Conservation (phyloP, 2,888 invertebrate species). For the Dasysyrphus tricinctus region DNA sequence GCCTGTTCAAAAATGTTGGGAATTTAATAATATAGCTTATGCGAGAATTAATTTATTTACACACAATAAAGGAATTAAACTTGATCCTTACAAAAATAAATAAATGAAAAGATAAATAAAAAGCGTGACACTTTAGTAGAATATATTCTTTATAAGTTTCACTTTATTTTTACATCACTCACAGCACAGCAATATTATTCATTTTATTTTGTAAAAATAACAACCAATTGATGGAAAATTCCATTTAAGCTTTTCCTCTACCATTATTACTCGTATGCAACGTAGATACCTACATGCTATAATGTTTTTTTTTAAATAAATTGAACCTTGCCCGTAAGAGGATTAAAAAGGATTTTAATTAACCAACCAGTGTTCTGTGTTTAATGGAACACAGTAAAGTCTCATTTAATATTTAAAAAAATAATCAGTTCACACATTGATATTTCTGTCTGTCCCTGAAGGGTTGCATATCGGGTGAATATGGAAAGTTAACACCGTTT, state of each 20-base stretch:
- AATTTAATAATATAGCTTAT: too few species aligned
- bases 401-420: constrained; percentile 37
- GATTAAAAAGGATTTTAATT: constrained; percentile 62
- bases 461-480: not conserved
- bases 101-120: not conserved
- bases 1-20: too few species aligned
- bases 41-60: not conserved
- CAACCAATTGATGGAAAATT: constrained; percentile 23
- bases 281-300: not conserved
- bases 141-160: not conserved
- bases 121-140: not conserved
- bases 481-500: constrained; percentile 42
- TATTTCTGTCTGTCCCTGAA: not conserved
- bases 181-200: not conserved
- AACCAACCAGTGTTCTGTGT: constrained; percentile 35
- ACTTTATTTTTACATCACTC: not conserved
- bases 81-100: not conserved
- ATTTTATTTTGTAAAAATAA: not conserved
- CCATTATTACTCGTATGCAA: not conserved
- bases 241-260: not conserved
- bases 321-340: constrained; percentile 42
- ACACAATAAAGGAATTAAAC: not conserved
- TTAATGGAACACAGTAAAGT: constrained; percentile 52
- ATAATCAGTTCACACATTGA: constrained; percentile 31
- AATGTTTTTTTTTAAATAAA: constrained; percentile 12